Percentiles rank a stretch among this genome's conserved stretches.
Evolutionary conservation across 2,888 invertebrate species (phyloP).

Genomic region (Protophormia terraenovae): DNA sequence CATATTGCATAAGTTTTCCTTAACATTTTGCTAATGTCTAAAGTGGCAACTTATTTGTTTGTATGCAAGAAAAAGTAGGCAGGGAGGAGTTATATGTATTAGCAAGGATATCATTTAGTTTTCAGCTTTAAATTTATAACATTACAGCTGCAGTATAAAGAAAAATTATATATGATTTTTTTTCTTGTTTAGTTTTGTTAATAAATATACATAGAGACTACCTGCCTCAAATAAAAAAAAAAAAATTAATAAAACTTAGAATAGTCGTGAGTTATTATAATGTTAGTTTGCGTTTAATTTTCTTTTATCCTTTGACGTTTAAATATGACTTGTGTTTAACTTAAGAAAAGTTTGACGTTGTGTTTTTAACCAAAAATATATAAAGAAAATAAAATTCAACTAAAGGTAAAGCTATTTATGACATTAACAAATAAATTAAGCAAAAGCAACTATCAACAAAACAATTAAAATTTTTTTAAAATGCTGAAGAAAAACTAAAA

Average conservation of each 20-base stretch:
- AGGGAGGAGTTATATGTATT: not conserved
- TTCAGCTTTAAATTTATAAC: constrained; percentile 53
- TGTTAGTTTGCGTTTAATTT: constrained; percentile 46
- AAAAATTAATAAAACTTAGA: constrained; percentile 55
- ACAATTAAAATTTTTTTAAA: not conserved
- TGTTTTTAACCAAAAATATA: constrained; percentile 1
- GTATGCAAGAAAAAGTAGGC: not conserved
- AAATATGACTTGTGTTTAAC: constrained; percentile 2
- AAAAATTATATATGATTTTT: constrained; percentile 28
- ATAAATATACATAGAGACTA: constrained; percentile 30
- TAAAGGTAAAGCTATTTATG: constrained; percentile 50
- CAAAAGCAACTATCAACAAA: not conserved
- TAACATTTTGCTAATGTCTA: not conserved
- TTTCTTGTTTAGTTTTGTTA: constrained; percentile 53
- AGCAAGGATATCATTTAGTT: constrained; percentile 56
- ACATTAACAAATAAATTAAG: constrained; percentile 56
- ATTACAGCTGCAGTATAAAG: constrained; percentile 48
- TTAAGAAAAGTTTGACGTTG: constrained; percentile 53
- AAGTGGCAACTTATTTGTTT: not conserved
- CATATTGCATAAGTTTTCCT: constrained; percentile 18
- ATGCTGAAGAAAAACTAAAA: not conserved
- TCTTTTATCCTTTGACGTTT: not conserved
- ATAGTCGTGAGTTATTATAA: constrained; percentile 53
- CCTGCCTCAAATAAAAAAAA: too few species aligned
- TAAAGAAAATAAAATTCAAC: constrained; percentile 12